A percentile compares a stretch with the other conserved stretches of the same genome.
phyloP scores from a whole-genome alignment of 1,140 invertebrate genomes.

The Scaptomyza hsui region DNA sequence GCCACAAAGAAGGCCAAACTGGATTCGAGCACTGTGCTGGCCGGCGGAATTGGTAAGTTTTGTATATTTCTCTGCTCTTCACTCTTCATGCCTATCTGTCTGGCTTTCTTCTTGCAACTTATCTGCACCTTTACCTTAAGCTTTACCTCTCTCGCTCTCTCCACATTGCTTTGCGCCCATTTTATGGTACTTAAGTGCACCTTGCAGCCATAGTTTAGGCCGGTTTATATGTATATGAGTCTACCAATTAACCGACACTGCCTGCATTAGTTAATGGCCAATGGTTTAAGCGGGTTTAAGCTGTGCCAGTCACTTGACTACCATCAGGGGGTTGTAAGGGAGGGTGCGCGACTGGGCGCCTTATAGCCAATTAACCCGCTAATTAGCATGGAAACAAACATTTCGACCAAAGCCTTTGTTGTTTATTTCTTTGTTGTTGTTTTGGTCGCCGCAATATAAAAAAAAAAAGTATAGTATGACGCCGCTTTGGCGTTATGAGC shows the following conservation, averaged over 20 bases:
- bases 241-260: slow-evolving; percentile 59
- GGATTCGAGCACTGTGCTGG: slow-evolving; percentile 82
- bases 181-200: slow-evolving; percentile 66
- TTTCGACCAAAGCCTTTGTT: slow-evolving; percentile 43
- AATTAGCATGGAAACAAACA: slow-evolving; percentile 76
- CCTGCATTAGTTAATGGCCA: slow-evolving; percentile 37
- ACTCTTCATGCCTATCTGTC: slow-evolving; percentile 1
- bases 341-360: slow-evolving; percentile 26
- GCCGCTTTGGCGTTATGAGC: slow-evolving; percentile 46
- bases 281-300: slow-evolving; percentile 50
- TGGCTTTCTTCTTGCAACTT: slow-evolving; percentile 11
- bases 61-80: slow-evolving; percentile 16
- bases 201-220: slow-evolving; percentile 45
- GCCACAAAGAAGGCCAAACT: slow-evolving; percentile 95
- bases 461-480: slow-evolving; percentile 46
- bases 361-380: slow-evolving; percentile 79
- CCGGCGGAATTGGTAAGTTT: slow-evolving; percentile 84
- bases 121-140: slow-evolving; percentile 10
- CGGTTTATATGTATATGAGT: slow-evolving; percentile 6
- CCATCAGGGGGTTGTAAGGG: neutral
- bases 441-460: slow-evolving; percentile 46
- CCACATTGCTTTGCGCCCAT: slow-evolving; percentile 7
- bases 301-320: slow-evolving; percentile 14
- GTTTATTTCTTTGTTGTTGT: slow-evolving; percentile 35
- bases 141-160: slow-evolving; percentile 14